A percentile compares a stretch with the other conserved stretches of the same genome.
phyloP scores from a whole-genome alignment of 2,113 vertebrate genomes.

The Chunga burmeisteri region DNA sequence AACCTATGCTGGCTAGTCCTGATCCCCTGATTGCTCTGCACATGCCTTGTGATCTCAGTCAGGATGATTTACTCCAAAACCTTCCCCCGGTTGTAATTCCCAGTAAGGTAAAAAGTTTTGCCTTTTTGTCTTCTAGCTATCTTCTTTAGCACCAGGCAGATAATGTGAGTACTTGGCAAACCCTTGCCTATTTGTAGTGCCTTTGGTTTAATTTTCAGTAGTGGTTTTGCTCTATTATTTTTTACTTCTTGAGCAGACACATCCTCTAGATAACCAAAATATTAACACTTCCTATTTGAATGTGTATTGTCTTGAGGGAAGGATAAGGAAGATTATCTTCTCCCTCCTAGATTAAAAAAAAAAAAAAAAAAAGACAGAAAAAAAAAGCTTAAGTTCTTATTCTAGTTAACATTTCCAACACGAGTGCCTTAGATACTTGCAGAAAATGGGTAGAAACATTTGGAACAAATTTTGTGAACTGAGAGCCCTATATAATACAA shows the following conservation, averaged over 20 bases:
- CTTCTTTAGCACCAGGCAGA: neutral
- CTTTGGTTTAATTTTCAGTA: neutral
- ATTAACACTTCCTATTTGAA: neutral
- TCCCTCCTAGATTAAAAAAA: neutral
- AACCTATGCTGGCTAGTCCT: no score
- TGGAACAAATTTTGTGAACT: neutral
- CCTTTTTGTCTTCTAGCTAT: neutral
- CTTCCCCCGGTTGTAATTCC: neutral
- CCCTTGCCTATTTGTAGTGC: neutral
- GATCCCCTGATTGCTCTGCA: no score
- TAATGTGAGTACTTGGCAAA: neutral
- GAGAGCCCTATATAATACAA: neutral
- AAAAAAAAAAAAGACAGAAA: neutral
- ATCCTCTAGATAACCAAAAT: neutral
- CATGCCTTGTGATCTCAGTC: no score
- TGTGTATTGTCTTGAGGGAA: neutral
- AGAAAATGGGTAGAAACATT: neutral
- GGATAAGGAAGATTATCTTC: neutral
- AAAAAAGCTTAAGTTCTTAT: neutral
- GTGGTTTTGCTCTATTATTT: neutral
- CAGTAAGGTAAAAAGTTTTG: neutral
- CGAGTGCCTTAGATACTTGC: neutral
- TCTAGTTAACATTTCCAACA: neutral
- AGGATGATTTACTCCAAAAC: no score
- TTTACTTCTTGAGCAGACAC: neutral